Conservation (phyloP, 2,113 vertebrate species). For the Chrysemys picta region DNA sequence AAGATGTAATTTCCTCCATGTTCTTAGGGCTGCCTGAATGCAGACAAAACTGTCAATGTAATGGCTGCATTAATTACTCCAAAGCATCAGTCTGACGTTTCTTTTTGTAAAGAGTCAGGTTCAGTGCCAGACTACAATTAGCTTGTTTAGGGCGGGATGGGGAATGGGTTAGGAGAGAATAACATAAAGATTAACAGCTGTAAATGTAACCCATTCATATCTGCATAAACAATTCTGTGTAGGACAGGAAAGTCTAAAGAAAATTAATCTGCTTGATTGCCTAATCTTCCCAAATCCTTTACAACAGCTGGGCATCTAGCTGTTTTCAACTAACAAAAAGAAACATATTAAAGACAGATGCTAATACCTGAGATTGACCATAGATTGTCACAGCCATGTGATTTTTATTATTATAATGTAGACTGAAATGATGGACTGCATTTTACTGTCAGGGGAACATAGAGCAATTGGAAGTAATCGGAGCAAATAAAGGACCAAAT, state of each 20-base stretch:
- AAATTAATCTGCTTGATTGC: conserved; percentile 29
- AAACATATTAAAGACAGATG: conserved; percentile 51
- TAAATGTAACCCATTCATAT: conserved; percentile 37
- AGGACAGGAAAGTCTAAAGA: conserved; percentile 11
- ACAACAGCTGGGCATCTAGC: conserved; percentile 41
- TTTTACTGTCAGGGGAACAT: conserved; percentile 9
- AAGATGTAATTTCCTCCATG: neutral
- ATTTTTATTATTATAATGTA: neutral
- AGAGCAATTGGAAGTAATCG: neutral
- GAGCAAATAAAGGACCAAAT: conserved; percentile 13
- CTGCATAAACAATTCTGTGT: neutral
- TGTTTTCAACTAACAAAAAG: conserved; percentile 36
- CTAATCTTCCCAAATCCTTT: conserved; percentile 48
- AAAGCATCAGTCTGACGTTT: neutral
- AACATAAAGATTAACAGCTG: conserved; percentile 42
- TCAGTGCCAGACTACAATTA: neutral
- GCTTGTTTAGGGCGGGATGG: conserved; percentile 4
- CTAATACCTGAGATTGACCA: neutral
- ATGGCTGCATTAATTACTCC: neutral
- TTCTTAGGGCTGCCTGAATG: neutral
- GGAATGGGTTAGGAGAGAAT: conserved; percentile 24
- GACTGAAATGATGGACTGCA: neutral
- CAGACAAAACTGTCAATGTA: neutral
- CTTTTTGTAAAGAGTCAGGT: neutral
- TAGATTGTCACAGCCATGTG: conserved; percentile 1